Percentiles rank a stretch among this genome's conserved stretches.
These are phyloP conservation scores for Maconellicoccus hirsutus DNA, from an alignment of 1,140 invertebrate species.

Conservation along the genomic window DNA sequence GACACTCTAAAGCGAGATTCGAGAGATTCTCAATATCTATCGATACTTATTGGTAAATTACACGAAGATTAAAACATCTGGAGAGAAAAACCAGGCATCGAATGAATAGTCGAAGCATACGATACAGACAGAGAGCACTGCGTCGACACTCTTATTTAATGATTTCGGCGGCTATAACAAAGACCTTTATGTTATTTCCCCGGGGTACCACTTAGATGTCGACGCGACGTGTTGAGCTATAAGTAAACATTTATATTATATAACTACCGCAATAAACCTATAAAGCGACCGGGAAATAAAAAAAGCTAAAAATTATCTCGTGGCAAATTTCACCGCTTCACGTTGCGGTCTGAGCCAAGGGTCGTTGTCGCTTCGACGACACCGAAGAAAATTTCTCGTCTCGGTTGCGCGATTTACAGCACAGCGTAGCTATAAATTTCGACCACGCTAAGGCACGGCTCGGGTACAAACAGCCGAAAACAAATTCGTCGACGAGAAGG, in stretches of 20 bases:
- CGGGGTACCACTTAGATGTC: background rate
- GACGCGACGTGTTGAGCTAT: background rate
- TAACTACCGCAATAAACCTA: background rate
- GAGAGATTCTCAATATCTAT: too few species aligned
- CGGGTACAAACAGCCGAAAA: background rate
- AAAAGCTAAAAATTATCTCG: background rate
- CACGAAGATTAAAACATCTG: too few species aligned
- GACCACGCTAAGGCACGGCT: background rate
- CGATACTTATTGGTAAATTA: too few species aligned
- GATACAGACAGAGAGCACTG: background rate
- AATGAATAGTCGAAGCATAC: too few species aligned
- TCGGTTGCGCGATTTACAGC: background rate
- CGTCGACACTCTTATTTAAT: background rate
- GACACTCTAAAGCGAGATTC: too few species aligned
- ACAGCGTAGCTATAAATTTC: background rate
- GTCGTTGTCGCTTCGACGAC: too few species aligned
- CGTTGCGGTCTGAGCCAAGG: too few species aligned
- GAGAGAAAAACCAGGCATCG: too few species aligned
- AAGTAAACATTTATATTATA: background rate
- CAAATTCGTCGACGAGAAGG: too few species aligned
- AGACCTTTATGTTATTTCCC: constrained; percentile 8
- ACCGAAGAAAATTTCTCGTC: too few species aligned
- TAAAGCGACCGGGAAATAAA: constrained; percentile 4
- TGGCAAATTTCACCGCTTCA: background rate
- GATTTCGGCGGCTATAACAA: constrained; percentile 6